Percentiles rank a stretch among this genome's conserved stretches.
Conservation (phyloP, 2,113 vertebrate species). For the Syngnathus scovelli region DNA sequence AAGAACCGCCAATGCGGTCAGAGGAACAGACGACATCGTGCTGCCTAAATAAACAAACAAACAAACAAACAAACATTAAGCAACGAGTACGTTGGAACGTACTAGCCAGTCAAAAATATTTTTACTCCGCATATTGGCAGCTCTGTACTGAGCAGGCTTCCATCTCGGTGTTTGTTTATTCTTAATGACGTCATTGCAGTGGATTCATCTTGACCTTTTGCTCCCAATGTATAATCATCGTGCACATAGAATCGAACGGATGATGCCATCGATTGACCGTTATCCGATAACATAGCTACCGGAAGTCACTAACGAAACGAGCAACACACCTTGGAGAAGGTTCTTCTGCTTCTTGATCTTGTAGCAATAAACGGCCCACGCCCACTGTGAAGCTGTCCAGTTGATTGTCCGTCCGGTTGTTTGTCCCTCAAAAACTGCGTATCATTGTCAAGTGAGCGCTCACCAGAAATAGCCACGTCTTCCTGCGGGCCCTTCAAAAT, state of each 20-base stretch:
- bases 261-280: neutral
- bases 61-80: no score
- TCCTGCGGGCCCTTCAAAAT: neutral
- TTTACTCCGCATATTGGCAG: no score
- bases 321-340: neutral
- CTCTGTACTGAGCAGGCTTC: no score
- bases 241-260: neutral
- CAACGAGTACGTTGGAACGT: no score
- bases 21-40: neutral
- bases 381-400: neutral
- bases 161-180: no score
- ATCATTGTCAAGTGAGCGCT: slow-evolving; percentile 1
- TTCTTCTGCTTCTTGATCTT: neutral
- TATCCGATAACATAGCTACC: neutral
- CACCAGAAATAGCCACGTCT: neutral
- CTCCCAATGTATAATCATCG: no score
- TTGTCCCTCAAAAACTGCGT: slow-evolving; percentile 17
- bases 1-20: slow-evolving; percentile 4
- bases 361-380: neutral
- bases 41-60: neutral
- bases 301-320: neutral
- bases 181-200: no score
- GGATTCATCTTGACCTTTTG: no score
- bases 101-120: no score
- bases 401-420: no score